Evolutionary conservation across 2,113 vertebrate species (phyloP).

Genomic region (Theristicus caerulescens): DNA sequence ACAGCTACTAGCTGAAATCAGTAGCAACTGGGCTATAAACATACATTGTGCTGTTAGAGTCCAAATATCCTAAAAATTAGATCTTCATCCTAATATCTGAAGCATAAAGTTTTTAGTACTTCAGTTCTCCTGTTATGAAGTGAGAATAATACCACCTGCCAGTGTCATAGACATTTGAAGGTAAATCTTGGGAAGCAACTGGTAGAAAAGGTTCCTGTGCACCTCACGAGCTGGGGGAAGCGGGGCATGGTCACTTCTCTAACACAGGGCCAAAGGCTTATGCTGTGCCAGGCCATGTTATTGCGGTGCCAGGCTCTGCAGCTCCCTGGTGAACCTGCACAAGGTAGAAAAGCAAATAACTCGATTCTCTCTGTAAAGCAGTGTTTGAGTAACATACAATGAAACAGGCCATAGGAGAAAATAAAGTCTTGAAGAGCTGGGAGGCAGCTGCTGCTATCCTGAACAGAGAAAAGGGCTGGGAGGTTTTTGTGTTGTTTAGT

Average conservation of each 20-base stretch:
- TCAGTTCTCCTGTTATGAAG: background rate
- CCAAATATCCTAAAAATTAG: background rate
- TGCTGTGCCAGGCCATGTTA: background rate
- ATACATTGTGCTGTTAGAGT: background rate
- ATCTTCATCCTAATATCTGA: background rate
- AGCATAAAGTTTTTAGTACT: background rate
- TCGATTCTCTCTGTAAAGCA: background rate
- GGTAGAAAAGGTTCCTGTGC: background rate
- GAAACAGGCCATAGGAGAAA: background rate
- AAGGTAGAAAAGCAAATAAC: background rate
- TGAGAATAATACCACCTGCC: background rate
- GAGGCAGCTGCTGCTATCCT: background rate
- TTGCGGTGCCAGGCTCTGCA: background rate
- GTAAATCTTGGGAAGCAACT: background rate
- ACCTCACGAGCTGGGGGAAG: background rate
- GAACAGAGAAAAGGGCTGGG: background rate
- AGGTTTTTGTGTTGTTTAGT: background rate
- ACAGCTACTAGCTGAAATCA: background rate
- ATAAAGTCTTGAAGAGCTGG: background rate
- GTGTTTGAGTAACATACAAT: background rate
- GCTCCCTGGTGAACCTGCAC: background rate
- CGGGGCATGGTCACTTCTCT: background rate
- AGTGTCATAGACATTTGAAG: background rate
- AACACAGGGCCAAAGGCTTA: background rate
- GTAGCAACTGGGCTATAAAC: background rate